A percentile compares a stretch with the other conserved stretches of the same genome.
Conservation (phyloP, 2,113 vertebrate species). For the Anarhynchus alexandrinus region DNA sequence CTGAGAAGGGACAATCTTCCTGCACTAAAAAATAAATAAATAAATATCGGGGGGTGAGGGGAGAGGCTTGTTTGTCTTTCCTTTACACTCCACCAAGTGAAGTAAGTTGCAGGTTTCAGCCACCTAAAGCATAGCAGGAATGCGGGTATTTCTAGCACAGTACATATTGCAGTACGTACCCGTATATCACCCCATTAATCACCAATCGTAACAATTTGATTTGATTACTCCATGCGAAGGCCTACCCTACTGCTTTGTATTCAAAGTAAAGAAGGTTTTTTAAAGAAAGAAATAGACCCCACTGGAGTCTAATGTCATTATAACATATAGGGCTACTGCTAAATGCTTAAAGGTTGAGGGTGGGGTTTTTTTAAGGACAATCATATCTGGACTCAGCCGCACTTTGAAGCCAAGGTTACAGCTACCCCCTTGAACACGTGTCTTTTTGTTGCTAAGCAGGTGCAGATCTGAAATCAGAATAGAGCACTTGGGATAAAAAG, state of each 20-base stretch:
- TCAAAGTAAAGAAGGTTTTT: neutral
- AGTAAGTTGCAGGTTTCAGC: neutral
- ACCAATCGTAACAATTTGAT: neutral
- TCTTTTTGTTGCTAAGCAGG: conserved; percentile 66
- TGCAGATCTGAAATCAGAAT: conserved; percentile 47
- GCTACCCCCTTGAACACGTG: neutral
- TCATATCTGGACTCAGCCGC: neutral
- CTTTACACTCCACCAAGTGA: neutral
- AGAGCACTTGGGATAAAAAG: conserved; percentile 35
- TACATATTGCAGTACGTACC: neutral
- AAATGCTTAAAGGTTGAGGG: neutral
- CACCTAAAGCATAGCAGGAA: neutral
- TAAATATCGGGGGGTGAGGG: neutral
- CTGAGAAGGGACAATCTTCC: neutral
- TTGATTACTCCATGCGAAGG: neutral
- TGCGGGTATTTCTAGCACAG: neutral
- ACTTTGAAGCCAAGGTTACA: neutral
- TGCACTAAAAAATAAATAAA: neutral
- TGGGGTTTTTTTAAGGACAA: neutral
- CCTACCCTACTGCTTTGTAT: neutral
- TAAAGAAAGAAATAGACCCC: neutral
- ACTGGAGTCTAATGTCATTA: neutral
- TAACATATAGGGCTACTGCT: neutral
- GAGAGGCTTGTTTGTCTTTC: neutral
- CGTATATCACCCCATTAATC: neutral